Conservation (phyloP, 2,888 invertebrate genomes). For the Apodemia hepburni region DNA sequence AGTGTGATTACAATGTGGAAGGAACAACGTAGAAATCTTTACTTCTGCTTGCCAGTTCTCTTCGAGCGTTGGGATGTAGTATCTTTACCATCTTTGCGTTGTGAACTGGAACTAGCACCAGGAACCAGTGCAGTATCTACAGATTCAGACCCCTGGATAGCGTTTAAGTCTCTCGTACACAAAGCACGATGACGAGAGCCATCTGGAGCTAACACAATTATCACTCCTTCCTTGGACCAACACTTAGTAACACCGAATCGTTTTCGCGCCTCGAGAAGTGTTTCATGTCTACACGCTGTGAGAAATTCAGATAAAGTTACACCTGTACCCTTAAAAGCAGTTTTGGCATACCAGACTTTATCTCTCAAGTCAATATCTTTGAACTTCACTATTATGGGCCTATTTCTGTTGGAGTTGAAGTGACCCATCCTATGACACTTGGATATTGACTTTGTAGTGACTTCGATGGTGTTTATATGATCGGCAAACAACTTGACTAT, state of each 20-base stretch:
- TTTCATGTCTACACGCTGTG: too few relatives aligned
- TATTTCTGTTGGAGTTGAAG: too few relatives aligned
- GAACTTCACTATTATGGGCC: too few relatives aligned
- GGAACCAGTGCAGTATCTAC: neutral
- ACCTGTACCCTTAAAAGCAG: neutral
- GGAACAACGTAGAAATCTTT: neutral
- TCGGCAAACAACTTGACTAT: too few relatives aligned
- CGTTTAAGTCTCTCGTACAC: neutral
- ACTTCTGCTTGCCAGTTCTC: neutral
- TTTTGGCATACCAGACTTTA: too few relatives aligned
- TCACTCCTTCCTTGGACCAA: neutral
- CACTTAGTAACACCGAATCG: neutral
- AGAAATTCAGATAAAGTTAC: too few relatives aligned
- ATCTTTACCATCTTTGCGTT: neutral
- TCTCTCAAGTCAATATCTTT: too few relatives aligned
- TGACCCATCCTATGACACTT: too few relatives aligned
- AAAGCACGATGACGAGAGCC: conserved; percentile 1
- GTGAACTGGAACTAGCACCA: conserved; percentile 1
- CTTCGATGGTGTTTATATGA: too few relatives aligned
- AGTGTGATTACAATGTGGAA: too few relatives aligned
- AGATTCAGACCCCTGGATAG: neutral
- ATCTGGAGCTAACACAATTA: neutral
- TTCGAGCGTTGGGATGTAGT: neutral
- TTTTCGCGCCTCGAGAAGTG: too few relatives aligned
- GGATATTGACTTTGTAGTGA: too few relatives aligned